Evolutionary conservation across 2,888 invertebrate species (phyloP).

Genomic region (Torymus auratus): DNA sequence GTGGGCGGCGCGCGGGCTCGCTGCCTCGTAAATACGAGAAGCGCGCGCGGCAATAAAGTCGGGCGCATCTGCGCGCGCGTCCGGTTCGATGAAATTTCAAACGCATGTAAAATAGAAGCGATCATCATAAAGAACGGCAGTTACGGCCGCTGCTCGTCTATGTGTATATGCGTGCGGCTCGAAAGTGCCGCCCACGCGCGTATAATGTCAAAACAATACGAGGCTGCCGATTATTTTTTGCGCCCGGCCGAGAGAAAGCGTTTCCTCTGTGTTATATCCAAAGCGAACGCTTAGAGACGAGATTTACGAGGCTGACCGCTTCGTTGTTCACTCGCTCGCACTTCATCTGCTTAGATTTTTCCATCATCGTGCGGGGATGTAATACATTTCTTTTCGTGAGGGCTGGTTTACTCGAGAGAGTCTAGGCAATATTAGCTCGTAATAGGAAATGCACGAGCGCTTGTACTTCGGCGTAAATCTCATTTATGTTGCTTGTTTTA

Average conservation of each 20-base stretch:
- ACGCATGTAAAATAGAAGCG: conserved; percentile 59
- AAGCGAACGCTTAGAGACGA: no score
- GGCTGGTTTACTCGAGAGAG: background rate
- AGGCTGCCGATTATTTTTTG: conserved; percentile 1
- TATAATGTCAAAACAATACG: conserved; percentile 32
- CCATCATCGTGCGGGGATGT: no score
- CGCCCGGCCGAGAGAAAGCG: background rate
- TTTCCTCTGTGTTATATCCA: no score
- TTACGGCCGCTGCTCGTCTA: conserved; percentile 31
- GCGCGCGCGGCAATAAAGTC: conserved; percentile 58
- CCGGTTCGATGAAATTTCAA: conserved; percentile 64
- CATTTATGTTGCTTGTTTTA: conserved; percentile 45
- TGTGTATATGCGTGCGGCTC: no score
- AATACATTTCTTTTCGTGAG: no score
- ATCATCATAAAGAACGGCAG: conserved; percentile 63
- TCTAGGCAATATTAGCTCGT: conserved; percentile 37
- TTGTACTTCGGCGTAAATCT: conserved; percentile 43
- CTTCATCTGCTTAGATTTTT: no score
- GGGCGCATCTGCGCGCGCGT: conserved; percentile 55
- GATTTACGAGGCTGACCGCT: no score
- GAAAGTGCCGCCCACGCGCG: background rate
- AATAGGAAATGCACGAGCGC: conserved; percentile 16
- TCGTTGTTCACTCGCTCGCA: no score
- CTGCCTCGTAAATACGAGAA: conserved; percentile 35
- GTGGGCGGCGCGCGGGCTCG: background rate